A percentile compares a stretch with the other conserved stretches of the same genome.
These are phyloP conservation scores for Boleophthalmus pectinirostris DNA, from an alignment of 2,113 vertebrate species.

Conservation along the genomic window DNA sequence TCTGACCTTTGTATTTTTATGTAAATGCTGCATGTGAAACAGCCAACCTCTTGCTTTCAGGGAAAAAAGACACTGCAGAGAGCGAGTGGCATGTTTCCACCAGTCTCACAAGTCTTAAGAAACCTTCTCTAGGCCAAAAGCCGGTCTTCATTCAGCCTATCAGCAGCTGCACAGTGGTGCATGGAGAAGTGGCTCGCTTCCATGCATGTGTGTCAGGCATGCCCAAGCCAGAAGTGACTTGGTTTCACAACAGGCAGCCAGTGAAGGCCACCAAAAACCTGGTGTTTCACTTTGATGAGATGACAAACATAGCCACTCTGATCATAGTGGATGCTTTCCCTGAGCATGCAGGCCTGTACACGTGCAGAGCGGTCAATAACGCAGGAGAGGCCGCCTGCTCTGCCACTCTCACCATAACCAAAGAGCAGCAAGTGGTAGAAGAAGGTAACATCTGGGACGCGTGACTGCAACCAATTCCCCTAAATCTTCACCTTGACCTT, in stretches of 20 bases:
- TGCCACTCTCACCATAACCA: slow-evolving; percentile 82
- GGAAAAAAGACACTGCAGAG: slow-evolving; percentile 78
- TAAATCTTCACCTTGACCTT: background rate
- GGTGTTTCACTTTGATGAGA: slow-evolving; percentile 91
- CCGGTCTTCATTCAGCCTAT: slow-evolving; percentile 90
- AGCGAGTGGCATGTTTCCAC: slow-evolving; percentile 80
- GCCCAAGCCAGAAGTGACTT: slow-evolving; percentile 87
- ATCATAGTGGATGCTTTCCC: slow-evolving; percentile 91
- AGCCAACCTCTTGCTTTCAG: slow-evolving; percentile 88
- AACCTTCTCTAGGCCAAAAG: slow-evolving; percentile 83
- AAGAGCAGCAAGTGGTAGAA: slow-evolving; percentile 66
- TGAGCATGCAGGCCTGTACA: slow-evolving; percentile 90
- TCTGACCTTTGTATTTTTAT: background rate
- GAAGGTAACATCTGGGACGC: slow-evolving; percentile 68
- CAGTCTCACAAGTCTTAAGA: slow-evolving; percentile 75
- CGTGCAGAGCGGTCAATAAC: slow-evolving; percentile 85
- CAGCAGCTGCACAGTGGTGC: slow-evolving; percentile 82
- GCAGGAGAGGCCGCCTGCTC: slow-evolving; percentile 79
- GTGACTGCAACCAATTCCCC: slow-evolving; percentile 8
- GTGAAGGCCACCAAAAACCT: slow-evolving; percentile 85
- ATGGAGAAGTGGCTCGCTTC: slow-evolving; percentile 90
- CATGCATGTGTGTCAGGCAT: slow-evolving; percentile 84
- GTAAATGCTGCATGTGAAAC: slow-evolving; percentile 6
- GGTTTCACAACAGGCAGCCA: slow-evolving; percentile 87
- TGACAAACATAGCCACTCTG: slow-evolving; percentile 86